Base-by-base conservation (phyloP, 1,140 invertebrate species). In the Lordiphosa stackelbergi region DNA sequence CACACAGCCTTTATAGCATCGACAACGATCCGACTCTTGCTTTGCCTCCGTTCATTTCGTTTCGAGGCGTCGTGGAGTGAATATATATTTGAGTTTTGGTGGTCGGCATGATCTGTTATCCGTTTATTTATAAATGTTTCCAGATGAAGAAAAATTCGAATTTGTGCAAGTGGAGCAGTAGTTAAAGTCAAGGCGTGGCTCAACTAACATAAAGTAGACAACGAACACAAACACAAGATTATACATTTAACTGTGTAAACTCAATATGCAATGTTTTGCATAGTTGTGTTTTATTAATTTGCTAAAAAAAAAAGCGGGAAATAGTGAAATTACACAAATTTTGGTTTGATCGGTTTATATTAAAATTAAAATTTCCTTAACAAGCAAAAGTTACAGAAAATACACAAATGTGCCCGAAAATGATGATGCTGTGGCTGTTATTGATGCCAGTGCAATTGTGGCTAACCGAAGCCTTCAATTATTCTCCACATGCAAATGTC, bases 381-480 rank as follows among this genome's bases (percentile, higher is more conserved):
- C 28, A 51, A 48, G 24, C 40, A n/a, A 10, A 40, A 63, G 4
- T 35, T 53, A 45, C 43, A 45, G 16, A 38, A 52, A 52, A 35
- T 8, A 38, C 31, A 38, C 37, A 22, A 58, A 41, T 24, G 22
- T 24, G 22, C 22, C 22, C 0, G 22, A 2, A 24, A 24, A 5
- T 24, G 22, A 24, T 16, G 34, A 66, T 60, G 49, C 74, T 71
- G 66, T 60, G 35, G 6, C 8, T 57, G n/a, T 35, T 22, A 13
- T 12, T 54, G 8, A 7, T 61, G 9, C 13, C 53, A 40, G 16
- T 22, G 9, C 42, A 58, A 54, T 13, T 16, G 28, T 5, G 34
- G 19, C 64, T 48, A 10, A 54, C 46, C 9, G 43, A 64, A 31
- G 71, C 73, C 37, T 87, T 87, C 41, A 87, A 87, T 8, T 85